A percentile compares a stretch with the other conserved stretches of the same genome.
phyloP scores from a whole-genome alignment of 2,888 invertebrate species.

The Stenichneumon culpator region DNA sequence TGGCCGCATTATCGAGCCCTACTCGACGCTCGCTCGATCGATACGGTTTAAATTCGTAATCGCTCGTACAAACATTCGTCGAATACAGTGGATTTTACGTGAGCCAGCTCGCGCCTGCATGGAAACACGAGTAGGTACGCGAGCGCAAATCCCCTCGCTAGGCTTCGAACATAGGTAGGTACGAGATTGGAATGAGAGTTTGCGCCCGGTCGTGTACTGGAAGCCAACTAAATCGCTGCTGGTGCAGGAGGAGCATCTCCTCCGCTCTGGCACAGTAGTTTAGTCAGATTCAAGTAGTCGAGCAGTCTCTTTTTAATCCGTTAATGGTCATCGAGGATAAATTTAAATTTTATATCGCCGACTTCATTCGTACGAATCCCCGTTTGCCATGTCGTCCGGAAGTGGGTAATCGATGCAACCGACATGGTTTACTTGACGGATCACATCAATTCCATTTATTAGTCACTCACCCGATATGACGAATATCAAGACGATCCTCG shows the following conservation, averaged over 20 bases:
- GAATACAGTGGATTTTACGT: conserved; percentile 50
- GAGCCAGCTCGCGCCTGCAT: conserved; percentile 49
- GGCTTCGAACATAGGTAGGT: conserved; percentile 35
- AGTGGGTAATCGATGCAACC: background rate
- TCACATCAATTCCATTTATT: background rate
- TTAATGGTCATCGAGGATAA: background rate
- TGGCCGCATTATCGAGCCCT: conserved; percentile 65
- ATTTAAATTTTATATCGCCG: conserved; percentile 29
- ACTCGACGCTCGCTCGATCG: conserved; percentile 66
- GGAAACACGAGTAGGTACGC: conserved; percentile 19
- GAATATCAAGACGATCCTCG: conserved; percentile 39
- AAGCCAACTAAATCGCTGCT: conserved; percentile 30
- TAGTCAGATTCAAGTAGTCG: conserved; percentile 32
- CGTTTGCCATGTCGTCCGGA: background rate
- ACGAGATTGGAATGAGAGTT: conserved; percentile 49
- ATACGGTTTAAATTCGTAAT: conserved; percentile 71
- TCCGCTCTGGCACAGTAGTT: conserved; percentile 26
- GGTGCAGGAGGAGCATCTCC: conserved; percentile 23
- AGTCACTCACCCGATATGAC: conserved; percentile 52
- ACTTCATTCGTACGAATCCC: background rate
- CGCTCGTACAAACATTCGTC: conserved; percentile 68
- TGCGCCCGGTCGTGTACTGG: conserved; percentile 34
- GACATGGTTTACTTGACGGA: background rate
- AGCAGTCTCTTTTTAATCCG: conserved; percentile 23
- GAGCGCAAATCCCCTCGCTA: conserved; percentile 36